Conservation (phyloP, 1,140 invertebrate species). For the Plectrocnemia conspersa region DNA sequence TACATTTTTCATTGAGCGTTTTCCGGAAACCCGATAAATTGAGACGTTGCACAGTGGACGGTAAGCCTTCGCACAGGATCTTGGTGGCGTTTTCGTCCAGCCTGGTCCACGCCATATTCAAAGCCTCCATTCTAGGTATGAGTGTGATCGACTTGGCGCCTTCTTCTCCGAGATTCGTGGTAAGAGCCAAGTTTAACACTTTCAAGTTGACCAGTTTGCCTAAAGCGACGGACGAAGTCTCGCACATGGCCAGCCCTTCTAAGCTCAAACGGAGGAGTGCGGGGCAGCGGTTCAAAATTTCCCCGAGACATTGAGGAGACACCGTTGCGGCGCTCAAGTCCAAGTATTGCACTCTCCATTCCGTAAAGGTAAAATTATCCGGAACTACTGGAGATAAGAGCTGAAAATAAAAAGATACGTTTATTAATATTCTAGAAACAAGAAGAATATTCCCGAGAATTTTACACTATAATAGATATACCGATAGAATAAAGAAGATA, state of each 20-base stretch:
- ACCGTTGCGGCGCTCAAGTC: conserved; percentile 78
- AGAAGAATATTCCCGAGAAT: not conserved
- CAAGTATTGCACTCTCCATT: conserved; percentile 66
- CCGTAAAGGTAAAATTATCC: conserved; percentile 23
- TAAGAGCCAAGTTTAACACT: conserved; percentile 72
- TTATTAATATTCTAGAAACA: not conserved
- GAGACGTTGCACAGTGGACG: conserved; percentile 61
- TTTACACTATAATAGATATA: no score
- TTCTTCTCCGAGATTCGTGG: conserved; percentile 53
- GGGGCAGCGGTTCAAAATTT: conserved; percentile 62
- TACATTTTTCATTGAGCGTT: conserved; percentile 69
- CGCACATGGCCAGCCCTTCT: conserved; percentile 66
- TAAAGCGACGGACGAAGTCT: conserved; percentile 59
- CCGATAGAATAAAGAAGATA: no score
- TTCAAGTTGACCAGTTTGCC: conserved; percentile 50
- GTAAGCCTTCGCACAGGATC: conserved; percentile 58
- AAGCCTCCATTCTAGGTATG: conserved; percentile 43
- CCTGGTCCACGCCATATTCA: conserved; percentile 80
- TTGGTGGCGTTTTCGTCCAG: conserved; percentile 58
- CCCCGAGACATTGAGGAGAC: conserved; percentile 54
- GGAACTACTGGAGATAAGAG: conserved; percentile 54
- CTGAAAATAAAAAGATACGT: conserved; percentile 34
- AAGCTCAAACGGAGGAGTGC: conserved; percentile 76
- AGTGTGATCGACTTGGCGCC: conserved; percentile 16
- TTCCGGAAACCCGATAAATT: conserved; percentile 78